Evolutionary conservation across 1,140 invertebrate genomes (phyloP).

Genomic region (Dinothrombium tinctorium): DNA sequence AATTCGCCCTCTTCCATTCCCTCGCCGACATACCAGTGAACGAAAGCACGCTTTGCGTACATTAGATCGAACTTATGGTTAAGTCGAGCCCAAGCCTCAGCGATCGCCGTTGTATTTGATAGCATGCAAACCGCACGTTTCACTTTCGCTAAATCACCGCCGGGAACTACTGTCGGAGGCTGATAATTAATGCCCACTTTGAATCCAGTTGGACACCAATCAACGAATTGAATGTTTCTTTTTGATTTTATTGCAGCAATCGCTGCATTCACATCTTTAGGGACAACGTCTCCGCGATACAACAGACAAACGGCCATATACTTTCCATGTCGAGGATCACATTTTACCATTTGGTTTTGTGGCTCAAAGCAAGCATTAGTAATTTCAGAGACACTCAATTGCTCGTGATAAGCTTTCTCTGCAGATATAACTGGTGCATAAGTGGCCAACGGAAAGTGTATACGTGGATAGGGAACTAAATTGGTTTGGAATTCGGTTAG

Average conservation of each 20-base stretch:
- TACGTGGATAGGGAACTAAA: slow-evolving; percentile 36
- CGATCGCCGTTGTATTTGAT: slow-evolving; percentile 40
- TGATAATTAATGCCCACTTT: slow-evolving; percentile 41
- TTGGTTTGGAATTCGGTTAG: slow-evolving; percentile 43
- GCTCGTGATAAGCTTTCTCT: slow-evolving; percentile 60
- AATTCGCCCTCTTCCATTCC: slow-evolving; percentile 20
- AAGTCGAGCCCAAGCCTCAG: slow-evolving; percentile 38
- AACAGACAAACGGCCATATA: slow-evolving; percentile 60
- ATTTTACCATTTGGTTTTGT: slow-evolving; percentile 62
- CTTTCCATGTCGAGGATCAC: slow-evolving; percentile 24
- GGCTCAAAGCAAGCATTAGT: slow-evolving; percentile 59
- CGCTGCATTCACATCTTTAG: slow-evolving; percentile 54
- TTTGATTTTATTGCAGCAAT: slow-evolving; percentile 65
- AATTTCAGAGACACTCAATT: slow-evolving; percentile 48
- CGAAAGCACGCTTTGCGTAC: slow-evolving; percentile 31
- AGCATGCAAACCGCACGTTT: slow-evolving; percentile 60
- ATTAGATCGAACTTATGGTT: slow-evolving; percentile 35
- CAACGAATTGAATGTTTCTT: slow-evolving; percentile 33
- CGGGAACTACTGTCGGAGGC: slow-evolving; percentile 55
- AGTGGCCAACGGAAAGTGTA: slow-evolving; percentile 41
- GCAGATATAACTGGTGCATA: slow-evolving; percentile 62
- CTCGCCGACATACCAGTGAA: slow-evolving; percentile 25
- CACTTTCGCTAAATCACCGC: slow-evolving; percentile 57
- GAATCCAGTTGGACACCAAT: slow-evolving; percentile 23
- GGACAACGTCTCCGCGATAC: slow-evolving; percentile 47